Percentiles rank a stretch among this genome's conserved stretches.
Evolutionary conservation across 1,140 invertebrate species (phyloP).

Genomic region (Aphelinus certus): DNA sequence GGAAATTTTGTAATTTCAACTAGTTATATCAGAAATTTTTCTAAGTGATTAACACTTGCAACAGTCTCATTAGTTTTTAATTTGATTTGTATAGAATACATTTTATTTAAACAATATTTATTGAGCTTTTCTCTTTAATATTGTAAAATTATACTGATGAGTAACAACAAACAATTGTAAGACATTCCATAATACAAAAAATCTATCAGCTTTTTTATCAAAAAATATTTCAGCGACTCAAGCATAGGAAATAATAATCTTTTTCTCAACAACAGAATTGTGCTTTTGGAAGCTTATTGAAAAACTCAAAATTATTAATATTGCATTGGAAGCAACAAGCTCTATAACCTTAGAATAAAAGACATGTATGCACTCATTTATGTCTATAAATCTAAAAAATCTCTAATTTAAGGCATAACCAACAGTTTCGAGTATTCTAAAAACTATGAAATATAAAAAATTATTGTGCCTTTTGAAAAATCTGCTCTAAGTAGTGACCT

Average conservation of each 20-base stretch:
- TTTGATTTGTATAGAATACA: conserved; percentile 21
- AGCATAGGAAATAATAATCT: too few species aligned
- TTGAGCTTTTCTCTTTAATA: conserved; percentile 10
- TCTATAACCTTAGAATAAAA: background rate
- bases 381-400: too few species aligned
- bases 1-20: conserved; percentile 20
- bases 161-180: conserved; percentile 14
- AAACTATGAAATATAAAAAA: background rate
- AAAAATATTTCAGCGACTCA: too few species aligned
- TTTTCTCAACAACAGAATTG: background rate
- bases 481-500: background rate
- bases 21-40: conserved; percentile 19
- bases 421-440: too few species aligned
- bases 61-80: conserved; percentile 35
- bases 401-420: too few species aligned
- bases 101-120: conserved; percentile 14
- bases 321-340: conserved; percentile 13
- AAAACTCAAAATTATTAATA: conserved; percentile 6
- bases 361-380: too few species aligned
- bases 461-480: conserved; percentile 3
- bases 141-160: conserved; percentile 11
- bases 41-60: conserved; percentile 29
- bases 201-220: too few species aligned
- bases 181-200: background rate
- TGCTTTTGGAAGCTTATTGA: conserved; percentile 13